These are phyloP conservation scores for Xiphophorus birchmanni DNA, from an alignment of 2,797 vertebrate genomes.

Conservation along the genomic window DNA sequence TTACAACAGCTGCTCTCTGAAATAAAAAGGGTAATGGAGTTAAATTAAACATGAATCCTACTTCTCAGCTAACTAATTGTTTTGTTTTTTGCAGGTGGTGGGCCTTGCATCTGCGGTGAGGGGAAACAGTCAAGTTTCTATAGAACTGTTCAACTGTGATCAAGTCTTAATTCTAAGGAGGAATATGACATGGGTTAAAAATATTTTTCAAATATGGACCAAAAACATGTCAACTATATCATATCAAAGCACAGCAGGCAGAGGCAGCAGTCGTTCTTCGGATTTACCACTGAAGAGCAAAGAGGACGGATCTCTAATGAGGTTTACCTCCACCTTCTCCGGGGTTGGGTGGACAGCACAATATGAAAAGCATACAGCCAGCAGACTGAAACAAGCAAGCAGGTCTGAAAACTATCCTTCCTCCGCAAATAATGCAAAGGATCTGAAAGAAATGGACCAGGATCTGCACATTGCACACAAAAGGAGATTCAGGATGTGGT, in stretches of 20 bases:
- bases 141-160: constrained; percentile 56
- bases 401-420: constrained; percentile 38
- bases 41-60: constrained; percentile 28
- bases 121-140: constrained; percentile 28
- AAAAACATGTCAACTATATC: constrained; percentile 61
- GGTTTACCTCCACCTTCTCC: constrained; percentile 28
- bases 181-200: constrained; percentile 48
- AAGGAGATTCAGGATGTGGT: constrained; percentile 30
- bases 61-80: constrained; percentile 50
- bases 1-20: constrained; percentile 36
- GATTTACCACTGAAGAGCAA: constrained; percentile 42
- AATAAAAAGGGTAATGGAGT: constrained; percentile 48
- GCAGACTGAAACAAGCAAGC: constrained; percentile 45
- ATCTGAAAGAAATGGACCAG: constrained; percentile 16
- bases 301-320: constrained; percentile 29
- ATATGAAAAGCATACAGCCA: constrained; percentile 50
- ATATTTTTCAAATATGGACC: constrained; percentile 57
- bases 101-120: constrained; percentile 49
- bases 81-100: constrained; percentile 61
- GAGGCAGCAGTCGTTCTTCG: constrained; percentile 60
- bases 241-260: constrained; percentile 84
- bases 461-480: constrained; percentile 43
- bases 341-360: constrained; percentile 72
- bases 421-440: constrained; percentile 14
- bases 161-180: constrained; percentile 61